These are phyloP conservation scores for Vollenhovia emeryi DNA, from an alignment of 1,140 invertebrate species.

Conservation along the genomic window DNA sequence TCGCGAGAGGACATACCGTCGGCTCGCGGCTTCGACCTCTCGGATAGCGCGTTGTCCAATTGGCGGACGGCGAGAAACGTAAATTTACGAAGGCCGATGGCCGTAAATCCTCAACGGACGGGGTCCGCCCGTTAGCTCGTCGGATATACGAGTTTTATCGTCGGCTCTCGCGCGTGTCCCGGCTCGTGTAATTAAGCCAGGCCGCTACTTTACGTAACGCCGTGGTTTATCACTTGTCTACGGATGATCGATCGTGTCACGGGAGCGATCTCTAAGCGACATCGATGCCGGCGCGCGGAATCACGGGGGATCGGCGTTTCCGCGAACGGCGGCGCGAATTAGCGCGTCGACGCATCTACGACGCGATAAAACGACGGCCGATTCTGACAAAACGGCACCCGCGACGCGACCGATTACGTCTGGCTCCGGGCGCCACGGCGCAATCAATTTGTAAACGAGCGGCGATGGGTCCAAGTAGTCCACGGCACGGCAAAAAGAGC, in stretches of 20 bases:
- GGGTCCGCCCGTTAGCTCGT: conserved; percentile 2
- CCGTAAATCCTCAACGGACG: neutral
- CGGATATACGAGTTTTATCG: conserved; percentile 20
- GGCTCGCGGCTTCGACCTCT: conserved; percentile 33
- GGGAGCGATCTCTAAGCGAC: neutral
- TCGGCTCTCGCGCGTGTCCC: neutral
- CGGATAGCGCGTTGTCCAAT: conserved; percentile 34
- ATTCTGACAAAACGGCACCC: conserved; percentile 52
- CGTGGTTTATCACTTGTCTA: neutral
- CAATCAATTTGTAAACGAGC: conserved; percentile 76
- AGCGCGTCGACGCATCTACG: conserved; percentile 1
- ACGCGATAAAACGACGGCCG: neutral
- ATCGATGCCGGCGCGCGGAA: neutral
- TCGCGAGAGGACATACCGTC: conserved; percentile 12
- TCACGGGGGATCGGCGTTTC: neutral
- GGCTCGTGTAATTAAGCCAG: conserved; percentile 21
- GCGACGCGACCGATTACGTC: neutral
- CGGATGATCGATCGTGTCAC: conserved; percentile 10
- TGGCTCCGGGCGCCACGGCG: conserved; percentile 38
- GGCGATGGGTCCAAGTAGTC: conserved; percentile 55
- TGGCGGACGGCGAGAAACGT: neutral
- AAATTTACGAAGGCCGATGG: conserved; percentile 26
- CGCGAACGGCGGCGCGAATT: neutral
- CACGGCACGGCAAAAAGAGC: conserved; percentile 65
- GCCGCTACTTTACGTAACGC: neutral